phyloP scores from a whole-genome alignment of 1,140 invertebrate genomes.

The Cryptotermes secundus region DNA sequence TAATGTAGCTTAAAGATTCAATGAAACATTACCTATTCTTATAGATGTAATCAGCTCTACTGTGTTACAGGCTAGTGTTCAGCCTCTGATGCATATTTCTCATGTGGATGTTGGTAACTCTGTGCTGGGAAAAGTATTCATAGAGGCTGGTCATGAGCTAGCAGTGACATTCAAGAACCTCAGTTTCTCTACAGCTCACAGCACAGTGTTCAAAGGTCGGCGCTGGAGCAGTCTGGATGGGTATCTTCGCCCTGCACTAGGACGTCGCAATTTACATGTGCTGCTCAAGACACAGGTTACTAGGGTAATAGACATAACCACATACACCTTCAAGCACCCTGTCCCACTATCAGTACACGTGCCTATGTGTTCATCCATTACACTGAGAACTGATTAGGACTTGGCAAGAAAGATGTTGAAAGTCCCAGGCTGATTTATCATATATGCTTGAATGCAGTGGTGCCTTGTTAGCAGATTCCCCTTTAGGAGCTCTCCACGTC shows the following conservation, averaged over 20 bases:
- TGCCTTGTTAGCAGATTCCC: no score
- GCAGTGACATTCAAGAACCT: constrained; percentile 37
- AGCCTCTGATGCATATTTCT: constrained; percentile 25
- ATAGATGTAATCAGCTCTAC: constrained; percentile 1
- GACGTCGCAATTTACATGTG: constrained; percentile 67
- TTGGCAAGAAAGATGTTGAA: no score
- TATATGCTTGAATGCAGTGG: no score
- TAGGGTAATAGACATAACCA: constrained; percentile 46
- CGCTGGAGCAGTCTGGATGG: constrained; percentile 56
- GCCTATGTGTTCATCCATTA: no score
- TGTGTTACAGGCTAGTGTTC: neutral
- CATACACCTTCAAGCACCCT: no score
- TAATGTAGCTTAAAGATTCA: no score
- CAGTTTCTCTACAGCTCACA: constrained; percentile 44
- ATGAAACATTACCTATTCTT: neutral
- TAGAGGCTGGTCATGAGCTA: constrained; percentile 50
- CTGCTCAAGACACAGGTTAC: constrained; percentile 65
- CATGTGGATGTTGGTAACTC: constrained; percentile 21
- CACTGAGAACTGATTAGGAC: no score
- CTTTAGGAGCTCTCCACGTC: no score
- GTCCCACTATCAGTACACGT: no score
- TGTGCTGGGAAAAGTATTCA: constrained; percentile 42
- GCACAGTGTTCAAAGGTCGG: constrained; percentile 51
- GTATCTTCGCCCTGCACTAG: constrained; percentile 65
- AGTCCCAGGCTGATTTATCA: no score